These are phyloP conservation scores for Chrysopilus asiliformis DNA, from an alignment of 2,888 invertebrate genomes.

Conservation along the genomic window DNA sequence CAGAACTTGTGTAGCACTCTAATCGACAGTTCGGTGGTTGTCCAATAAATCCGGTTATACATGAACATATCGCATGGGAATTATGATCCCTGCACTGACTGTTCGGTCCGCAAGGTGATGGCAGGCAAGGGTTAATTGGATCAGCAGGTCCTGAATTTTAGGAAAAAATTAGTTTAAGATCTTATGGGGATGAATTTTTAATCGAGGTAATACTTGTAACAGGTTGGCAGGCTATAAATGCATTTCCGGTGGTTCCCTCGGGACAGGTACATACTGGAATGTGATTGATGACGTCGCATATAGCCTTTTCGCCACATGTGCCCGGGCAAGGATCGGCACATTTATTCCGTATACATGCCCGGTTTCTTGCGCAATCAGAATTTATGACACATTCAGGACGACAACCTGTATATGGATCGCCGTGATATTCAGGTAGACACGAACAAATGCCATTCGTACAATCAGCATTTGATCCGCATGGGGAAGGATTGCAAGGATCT, in stretches of 20 bases:
- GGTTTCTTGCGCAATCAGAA: constrained; percentile 53
- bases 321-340: constrained; percentile 66
- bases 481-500: constrained; percentile 57
- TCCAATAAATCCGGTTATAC: constrained; percentile 49
- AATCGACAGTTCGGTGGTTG: constrained; percentile 58
- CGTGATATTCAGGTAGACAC: constrained; percentile 50
- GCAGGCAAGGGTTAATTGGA: constrained; percentile 46
- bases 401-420: constrained; percentile 57
- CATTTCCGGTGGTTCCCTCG: constrained; percentile 49
- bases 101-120: constrained; percentile 58
- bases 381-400: constrained; percentile 57
- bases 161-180: neutral
- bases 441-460: constrained; percentile 49
- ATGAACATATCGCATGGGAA: constrained; percentile 50
- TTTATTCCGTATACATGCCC: constrained; percentile 55
- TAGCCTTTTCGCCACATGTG: constrained; percentile 60
- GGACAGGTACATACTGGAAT: constrained; percentile 63
- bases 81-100: constrained; percentile 51
- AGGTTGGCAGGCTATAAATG: constrained; percentile 54
- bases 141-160: constrained; percentile 32
- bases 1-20: constrained; percentile 57
- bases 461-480: constrained; percentile 52
- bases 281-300: constrained; percentile 64
- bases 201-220: constrained; percentile 29
- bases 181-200: no score